These are phyloP conservation scores for Netelia fuscicornis DNA, from an alignment of 2,888 invertebrate species.

Conservation along the genomic window DNA sequence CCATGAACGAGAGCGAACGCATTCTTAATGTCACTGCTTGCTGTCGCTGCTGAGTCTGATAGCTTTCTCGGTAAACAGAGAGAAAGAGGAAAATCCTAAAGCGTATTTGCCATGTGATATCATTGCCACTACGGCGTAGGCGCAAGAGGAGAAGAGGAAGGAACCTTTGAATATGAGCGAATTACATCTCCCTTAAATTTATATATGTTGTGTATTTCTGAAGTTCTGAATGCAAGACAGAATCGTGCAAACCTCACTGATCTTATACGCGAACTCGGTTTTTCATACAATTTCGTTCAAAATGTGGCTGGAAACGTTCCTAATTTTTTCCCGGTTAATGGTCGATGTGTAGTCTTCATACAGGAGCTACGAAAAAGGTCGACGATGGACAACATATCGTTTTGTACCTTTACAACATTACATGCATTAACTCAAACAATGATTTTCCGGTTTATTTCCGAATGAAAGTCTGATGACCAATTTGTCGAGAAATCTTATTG, in stretches of 20 bases:
- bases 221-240: neutral
- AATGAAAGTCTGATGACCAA: no score
- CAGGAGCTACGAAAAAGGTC: no score
- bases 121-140: conserved; percentile 38
- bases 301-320: conserved; percentile 77
- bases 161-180: conserved; percentile 3
- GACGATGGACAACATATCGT: no score
- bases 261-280: conserved; percentile 58
- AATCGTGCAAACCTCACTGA: conserved; percentile 34
- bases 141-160: no score
- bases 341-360: conserved; percentile 71
- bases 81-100: conserved; percentile 47
- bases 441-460: no score
- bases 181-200: conserved; percentile 7
- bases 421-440: no score
- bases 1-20: neutral
- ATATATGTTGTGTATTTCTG: conserved; percentile 30
- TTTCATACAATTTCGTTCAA: conserved; percentile 75
- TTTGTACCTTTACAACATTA: no score
- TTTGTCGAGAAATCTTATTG: no score
- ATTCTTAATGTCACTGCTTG: conserved; percentile 23
- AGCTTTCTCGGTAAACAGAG: conserved; percentile 80
- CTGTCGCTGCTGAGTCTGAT: conserved; percentile 75
- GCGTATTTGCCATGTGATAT: conserved; percentile 62
- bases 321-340: conserved; percentile 72